Evolutionary conservation across 2,797 vertebrate genomes (phyloP), one percentile per base, ranked within the genome.

Genomic region (Typhlichthys eigenmanni): DNA sequence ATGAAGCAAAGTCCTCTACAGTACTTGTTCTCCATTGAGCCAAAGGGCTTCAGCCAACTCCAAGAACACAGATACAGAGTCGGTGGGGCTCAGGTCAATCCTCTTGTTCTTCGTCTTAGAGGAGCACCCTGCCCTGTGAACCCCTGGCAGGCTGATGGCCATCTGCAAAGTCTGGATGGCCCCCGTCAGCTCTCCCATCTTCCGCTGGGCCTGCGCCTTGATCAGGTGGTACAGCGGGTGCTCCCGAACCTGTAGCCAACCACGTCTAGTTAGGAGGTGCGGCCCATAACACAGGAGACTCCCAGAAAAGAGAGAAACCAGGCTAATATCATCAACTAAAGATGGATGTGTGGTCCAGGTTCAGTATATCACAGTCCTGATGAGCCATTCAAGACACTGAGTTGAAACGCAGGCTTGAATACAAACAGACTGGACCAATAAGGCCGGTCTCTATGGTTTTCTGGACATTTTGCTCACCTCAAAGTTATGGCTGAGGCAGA

Each of bases 401-500:
- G 46, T 10, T 34, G 17, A 65, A 51, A 49, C 8, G 66, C 29
- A 10, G 54, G 2, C 14, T 1, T 47, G 9, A 59, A 55, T 0
- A 0, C 45, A 68, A 2, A 45, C 1, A 34, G 24, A 29, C 24
- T 29, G 24, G 24, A 29, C 3, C 24, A 29, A 29, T 29, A 29
- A 29, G 24, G 24, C 24, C 4, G 24, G 13, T 10, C 48, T 62
- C 43, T 59, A 58, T 6, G 13, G 45, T 51, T 13, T 58, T 47
- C 38, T 47, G 47, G 43, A 62, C n/a, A 6, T 29, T 53, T 32
- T 66, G 68, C 84, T 92, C 81, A 98, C 98, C 92, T 98, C 95
- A 91, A 99, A 99, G 89, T 95, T 95, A 80, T 96, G 94, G 88
- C 97, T 98, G 69, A 99, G 92, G 85, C 95, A 97, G 76, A 98